Percentiles rank a stretch among this genome's conserved stretches.
Evolutionary conservation across 2,888 invertebrate genomes (phyloP).

Genomic region (Perithous albicinctus): DNA sequence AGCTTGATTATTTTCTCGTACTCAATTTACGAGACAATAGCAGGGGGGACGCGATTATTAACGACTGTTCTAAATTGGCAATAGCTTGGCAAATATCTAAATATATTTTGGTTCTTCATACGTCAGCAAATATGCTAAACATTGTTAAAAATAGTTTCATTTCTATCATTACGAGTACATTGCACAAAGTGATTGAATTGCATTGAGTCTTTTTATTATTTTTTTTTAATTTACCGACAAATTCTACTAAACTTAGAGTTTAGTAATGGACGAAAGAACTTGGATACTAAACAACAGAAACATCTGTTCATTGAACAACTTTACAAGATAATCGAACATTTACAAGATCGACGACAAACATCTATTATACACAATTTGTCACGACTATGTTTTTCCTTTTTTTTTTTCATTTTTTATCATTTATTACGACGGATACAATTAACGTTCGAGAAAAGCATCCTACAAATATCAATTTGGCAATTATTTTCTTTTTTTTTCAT

Average conservation of each 20-base stretch:
- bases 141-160: conserved; percentile 73
- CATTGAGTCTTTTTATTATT: conserved; percentile 58
- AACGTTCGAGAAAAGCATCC: conserved; percentile 56
- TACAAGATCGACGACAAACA: conserved; percentile 72
- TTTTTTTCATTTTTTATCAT: conserved; percentile 31
- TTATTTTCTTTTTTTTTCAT: conserved; percentile 29
- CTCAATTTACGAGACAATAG: conserved; percentile 21
- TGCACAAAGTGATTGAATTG: conserved; percentile 66
- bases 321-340: conserved; percentile 69
- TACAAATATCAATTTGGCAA: conserved; percentile 55
- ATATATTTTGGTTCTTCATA: conserved; percentile 72
- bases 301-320: conserved; percentile 57
- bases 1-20: conserved; percentile 36
- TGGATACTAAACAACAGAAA: conserved; percentile 65
- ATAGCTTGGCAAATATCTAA: conserved; percentile 72
- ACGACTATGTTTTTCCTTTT: conserved; percentile 57
- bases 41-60: conserved; percentile 52
- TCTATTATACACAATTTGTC: conserved; percentile 70
- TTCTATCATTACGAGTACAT: conserved; percentile 68
- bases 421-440: conserved; percentile 53
- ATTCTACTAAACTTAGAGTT: conserved; percentile 57
- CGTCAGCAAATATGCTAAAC: conserved; percentile 64
- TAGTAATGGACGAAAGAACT: conserved; percentile 61
- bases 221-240: conserved; percentile 46
- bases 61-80: conserved; percentile 62